Evolutionary conservation across 2,888 invertebrate species (phyloP), one percentile per base, ranked within the genome.

Genomic region (Terebella lapidaria): DNA sequence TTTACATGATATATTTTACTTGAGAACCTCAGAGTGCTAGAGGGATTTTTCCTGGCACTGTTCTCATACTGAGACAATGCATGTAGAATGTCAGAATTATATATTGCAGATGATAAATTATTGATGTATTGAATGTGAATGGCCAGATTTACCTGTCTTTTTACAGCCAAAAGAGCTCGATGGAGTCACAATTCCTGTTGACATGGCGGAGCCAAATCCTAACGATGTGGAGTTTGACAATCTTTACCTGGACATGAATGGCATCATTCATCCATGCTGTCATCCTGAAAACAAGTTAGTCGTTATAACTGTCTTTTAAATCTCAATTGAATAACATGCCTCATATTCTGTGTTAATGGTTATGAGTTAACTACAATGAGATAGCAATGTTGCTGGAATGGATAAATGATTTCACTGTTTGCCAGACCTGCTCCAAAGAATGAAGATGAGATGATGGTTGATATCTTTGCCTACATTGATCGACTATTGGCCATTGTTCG

Each of bases 361-460:
- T n/a, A n/a, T n/a, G n/a, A n/a, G n/a, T n/a, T n/a, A n/a, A n/a
- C n/a, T n/a, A n/a, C n/a, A n/a, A n/a, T n/a, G n/a, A n/a, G n/a
- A n/a, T n/a, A n/a, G n/a, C n/a, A n/a, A n/a, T n/a, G n/a, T n/a
- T n/a, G n/a, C n/a, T n/a, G n/a, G n/a, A n/a, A n/a, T n/a, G n/a
- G n/a, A n/a, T n/a, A n/a, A n/a, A 42, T 57, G 3, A 10, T 29
- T 26, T 57, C 2, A 5, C 20, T n/a, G n/a, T n/a, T n/a, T n/a
- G n/a, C n/a, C 67, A 86, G 86, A 66, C 94, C 96, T 1, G 89
- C 97, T 0, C 99, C 99, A 0, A 92, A 91, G 81, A 91, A 94
- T 83, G 99, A 99, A 81, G 96, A 97, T 75, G 99, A 99, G 84
- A 99, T 99, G 99, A 99, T 99, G 95, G 86, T 94, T 54, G 92